Evolutionary conservation across 2,797 vertebrate species (phyloP).

Genomic region (Rhynchotus rufescens): DNA sequence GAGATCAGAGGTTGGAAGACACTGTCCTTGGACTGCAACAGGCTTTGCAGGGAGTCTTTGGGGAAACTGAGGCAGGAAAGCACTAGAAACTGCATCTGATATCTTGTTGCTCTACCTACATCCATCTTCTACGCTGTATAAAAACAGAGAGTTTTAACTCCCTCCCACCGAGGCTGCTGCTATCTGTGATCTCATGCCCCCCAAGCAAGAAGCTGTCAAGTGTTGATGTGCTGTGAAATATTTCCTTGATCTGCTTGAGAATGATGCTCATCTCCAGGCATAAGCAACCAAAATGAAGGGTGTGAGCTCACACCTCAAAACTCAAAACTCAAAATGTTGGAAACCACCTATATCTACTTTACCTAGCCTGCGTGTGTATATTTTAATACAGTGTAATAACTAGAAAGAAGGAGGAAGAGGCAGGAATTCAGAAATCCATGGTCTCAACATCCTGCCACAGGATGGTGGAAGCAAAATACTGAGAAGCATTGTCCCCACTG

Average conservation of each 20-base stretch:
- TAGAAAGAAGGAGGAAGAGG: background rate
- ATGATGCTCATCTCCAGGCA: background rate
- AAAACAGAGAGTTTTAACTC: fast-evolving
- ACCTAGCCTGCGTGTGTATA: fast-evolving
- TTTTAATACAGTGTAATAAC: background rate
- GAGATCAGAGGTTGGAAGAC: fast-evolving
- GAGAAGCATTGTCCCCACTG: background rate
- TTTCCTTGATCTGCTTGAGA: background rate
- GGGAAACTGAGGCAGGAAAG: conserved; percentile 10
- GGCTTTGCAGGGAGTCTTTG: background rate
- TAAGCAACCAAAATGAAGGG: background rate
- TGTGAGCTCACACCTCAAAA: background rate
- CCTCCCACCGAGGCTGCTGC: background rate
- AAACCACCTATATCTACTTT: background rate
- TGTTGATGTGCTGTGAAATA: background rate
- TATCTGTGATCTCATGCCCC: background rate
- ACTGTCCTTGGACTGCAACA: background rate
- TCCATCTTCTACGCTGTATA: background rate
- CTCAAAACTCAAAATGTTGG: background rate
- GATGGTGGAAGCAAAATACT: background rate
- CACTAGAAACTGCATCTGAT: fast-evolving
- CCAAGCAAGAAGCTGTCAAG: background rate
- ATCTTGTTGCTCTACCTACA: fast-evolving
- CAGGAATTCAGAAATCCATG: background rate
- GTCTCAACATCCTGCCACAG: background rate